phyloP scores from a whole-genome alignment of 2,888 invertebrate species.

The Sinelater perroti region DNA sequence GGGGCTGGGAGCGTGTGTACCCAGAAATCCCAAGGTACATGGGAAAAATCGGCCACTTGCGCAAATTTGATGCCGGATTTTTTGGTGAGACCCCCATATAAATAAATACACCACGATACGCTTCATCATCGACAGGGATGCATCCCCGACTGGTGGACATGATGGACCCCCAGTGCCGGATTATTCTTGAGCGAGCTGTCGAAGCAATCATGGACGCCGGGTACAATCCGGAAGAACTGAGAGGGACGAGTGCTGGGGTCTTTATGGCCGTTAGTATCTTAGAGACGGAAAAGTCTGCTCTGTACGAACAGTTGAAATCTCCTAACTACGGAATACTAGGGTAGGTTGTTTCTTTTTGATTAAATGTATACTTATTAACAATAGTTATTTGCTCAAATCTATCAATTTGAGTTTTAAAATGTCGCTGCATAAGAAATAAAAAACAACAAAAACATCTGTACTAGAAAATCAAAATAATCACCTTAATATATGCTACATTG shows the following conservation, averaged over 20 bases:
- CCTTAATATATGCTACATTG: no score
- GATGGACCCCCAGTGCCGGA: conserved; percentile 67
- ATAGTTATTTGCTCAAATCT: no score
- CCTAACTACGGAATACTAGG: conserved; percentile 63
- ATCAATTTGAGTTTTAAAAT: no score
- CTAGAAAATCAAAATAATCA: no score
- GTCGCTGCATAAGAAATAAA: no score
- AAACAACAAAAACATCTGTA: no score
- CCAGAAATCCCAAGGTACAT: conserved; percentile 68
- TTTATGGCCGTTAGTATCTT: conserved; percentile 80
- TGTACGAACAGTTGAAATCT: conserved; percentile 56
- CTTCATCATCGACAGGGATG: conserved; percentile 58
- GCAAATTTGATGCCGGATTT: conserved; percentile 66
- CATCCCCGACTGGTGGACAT: conserved; percentile 72
- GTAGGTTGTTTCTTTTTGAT: no score
- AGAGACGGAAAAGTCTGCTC: conserved; percentile 79
- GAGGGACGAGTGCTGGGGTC: conserved; percentile 80
- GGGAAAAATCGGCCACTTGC: conserved; percentile 69
- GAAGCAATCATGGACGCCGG: conserved; percentile 70
- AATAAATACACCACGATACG: no score
- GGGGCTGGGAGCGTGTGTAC: conserved; percentile 77
- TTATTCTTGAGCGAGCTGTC: conserved; percentile 67
- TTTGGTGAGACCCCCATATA: no score
- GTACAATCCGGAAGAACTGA: conserved; percentile 73
- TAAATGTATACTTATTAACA: no score